phyloP scores from a whole-genome alignment of 2,797 vertebrate genomes.

The Sebastes cheni region DNA sequence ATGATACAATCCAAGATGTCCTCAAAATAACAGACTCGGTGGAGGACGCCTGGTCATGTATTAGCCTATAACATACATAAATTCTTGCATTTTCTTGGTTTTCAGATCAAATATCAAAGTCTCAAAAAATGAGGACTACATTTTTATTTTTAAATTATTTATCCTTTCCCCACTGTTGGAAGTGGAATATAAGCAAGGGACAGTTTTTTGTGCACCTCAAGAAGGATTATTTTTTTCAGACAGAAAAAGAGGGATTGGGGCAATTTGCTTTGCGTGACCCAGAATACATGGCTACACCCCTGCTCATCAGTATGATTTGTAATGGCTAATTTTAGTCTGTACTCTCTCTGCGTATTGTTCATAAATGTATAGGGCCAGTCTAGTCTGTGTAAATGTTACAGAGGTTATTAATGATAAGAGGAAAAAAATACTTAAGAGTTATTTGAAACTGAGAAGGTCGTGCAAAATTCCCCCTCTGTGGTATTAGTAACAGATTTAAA shows the following conservation, averaged over 20 bases:
- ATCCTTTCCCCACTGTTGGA: background rate
- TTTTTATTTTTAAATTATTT: background rate
- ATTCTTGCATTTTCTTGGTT: background rate
- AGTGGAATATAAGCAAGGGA: background rate
- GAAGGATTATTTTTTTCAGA: background rate
- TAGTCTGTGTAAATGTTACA: conserved; percentile 9
- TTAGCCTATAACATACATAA: background rate
- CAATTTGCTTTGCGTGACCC: background rate
- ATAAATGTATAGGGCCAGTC: background rate
- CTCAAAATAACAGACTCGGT: background rate
- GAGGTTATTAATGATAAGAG: conserved; percentile 7
- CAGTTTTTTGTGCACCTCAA: background rate
- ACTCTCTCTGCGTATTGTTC: background rate
- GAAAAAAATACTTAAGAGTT: background rate
- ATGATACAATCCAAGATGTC: background rate
- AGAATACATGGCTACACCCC: background rate
- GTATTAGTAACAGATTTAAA: conserved; percentile 13
- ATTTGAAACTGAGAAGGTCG: conserved; percentile 12
- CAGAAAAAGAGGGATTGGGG: background rate
- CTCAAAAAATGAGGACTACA: background rate
- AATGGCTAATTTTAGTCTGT: background rate
- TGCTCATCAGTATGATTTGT: background rate
- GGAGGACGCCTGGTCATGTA: background rate
- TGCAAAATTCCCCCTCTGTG: background rate
- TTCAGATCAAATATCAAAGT: background rate